Conservation (phyloP, 1,140 invertebrate species). For the Trichoplusia ni region DNA sequence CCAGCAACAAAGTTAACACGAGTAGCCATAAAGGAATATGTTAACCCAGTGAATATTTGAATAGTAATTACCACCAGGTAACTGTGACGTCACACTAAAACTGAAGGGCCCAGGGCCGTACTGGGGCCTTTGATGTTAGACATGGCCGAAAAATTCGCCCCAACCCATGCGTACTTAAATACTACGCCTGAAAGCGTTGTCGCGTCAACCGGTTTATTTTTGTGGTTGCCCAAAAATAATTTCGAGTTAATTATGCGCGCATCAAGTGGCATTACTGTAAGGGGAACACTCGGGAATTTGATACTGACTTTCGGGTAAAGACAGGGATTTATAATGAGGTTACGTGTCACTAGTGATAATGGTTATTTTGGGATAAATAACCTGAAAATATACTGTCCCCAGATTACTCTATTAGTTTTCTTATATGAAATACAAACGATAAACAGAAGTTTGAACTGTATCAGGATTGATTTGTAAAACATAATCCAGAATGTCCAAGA, state of each 20-base stretch:
- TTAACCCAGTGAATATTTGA: constrained; percentile 25
- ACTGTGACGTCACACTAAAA: constrained; percentile 21
- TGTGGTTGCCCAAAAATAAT: constrained; percentile 24
- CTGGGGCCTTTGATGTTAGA: constrained; percentile 10
- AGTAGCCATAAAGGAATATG: not conserved
- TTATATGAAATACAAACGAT: no score
- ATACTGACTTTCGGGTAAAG: no score
- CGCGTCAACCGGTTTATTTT: constrained; percentile 22
- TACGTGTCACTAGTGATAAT: no score
- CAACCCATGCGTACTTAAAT: no score
- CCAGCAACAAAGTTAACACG: constrained; percentile 2
- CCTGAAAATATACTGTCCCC: no score
- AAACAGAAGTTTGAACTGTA: no score
- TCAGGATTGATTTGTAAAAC: no score
- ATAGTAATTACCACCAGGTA: constrained; percentile 22
- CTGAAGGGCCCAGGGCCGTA: constrained; percentile 17
- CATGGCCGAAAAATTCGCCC: constrained; percentile 19
- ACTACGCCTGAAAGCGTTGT: constrained; percentile 24
- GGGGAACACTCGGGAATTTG: constrained; percentile 6
- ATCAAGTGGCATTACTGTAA: constrained; percentile 17
- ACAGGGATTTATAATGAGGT: no score
- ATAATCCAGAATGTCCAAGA: no score
- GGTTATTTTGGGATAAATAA: no score
- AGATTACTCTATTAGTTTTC: no score
- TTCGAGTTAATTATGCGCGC: constrained; percentile 25